phyloP scores from a whole-genome alignment of 2,113 vertebrate species.

The pig (Sus scrofa) region DNA sequence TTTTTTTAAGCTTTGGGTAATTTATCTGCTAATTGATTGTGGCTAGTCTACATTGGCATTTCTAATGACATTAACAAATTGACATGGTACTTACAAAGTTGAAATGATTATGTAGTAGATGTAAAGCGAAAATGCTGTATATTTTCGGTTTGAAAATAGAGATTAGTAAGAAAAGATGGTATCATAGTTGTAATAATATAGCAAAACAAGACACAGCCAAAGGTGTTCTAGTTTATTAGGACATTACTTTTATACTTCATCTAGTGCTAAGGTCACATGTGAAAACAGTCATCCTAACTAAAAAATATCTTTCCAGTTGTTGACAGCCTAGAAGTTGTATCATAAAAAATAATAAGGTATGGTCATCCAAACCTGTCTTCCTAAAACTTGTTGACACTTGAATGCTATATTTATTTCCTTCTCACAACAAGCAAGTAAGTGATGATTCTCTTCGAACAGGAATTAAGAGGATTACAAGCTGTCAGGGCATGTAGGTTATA shows the following conservation, averaged over 20 bases:
- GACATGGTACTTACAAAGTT: not conserved
- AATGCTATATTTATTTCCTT: constrained; percentile 48
- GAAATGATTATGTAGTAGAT: constrained; percentile 9
- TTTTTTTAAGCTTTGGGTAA: constrained; percentile 52
- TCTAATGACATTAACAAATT: constrained; percentile 48
- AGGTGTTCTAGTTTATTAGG: constrained; percentile 62
- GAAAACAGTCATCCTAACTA: constrained; percentile 62
- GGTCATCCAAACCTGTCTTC: constrained; percentile 45
- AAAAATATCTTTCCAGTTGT: constrained; percentile 72
- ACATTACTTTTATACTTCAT: constrained; percentile 55
- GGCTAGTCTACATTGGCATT: not conserved
- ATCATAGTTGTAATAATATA: constrained; percentile 18
- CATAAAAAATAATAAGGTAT: constrained; percentile 62
- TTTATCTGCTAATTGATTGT: constrained; percentile 43
- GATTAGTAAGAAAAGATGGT: constrained; percentile 36
- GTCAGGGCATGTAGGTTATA: not conserved
- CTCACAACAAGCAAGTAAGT: not conserved
- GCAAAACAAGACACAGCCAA: constrained; percentile 6
- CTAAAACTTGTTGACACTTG: constrained; percentile 71
- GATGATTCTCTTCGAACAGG: constrained; percentile 53
- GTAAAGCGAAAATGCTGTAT: constrained; percentile 24
- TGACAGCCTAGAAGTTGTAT: constrained; percentile 76
- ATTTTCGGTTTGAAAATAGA: not conserved
- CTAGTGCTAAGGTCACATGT: constrained; percentile 19
- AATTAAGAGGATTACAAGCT: constrained; percentile 47